Conservation (phyloP, 2,797 vertebrate species). For the Molossus alvarezi region DNA sequence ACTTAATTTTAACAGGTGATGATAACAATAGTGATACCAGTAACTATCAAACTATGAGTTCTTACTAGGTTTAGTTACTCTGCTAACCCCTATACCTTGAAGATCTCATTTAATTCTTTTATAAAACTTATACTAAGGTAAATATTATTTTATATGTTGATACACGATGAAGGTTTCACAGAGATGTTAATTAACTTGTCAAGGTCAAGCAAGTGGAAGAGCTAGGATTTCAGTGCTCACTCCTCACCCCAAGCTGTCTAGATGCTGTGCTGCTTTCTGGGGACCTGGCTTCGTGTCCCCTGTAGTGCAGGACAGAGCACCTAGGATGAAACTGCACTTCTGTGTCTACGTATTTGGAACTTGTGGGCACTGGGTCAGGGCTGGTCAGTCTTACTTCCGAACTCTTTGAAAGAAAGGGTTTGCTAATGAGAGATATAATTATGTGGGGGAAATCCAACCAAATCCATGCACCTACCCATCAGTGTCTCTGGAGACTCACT, state of each 20-base stretch:
- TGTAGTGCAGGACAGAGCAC: neutral
- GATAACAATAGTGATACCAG: neutral
- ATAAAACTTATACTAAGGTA: neutral
- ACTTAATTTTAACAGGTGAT: constrained; percentile 21
- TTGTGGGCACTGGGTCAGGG: neutral
- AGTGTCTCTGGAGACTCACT: neutral
- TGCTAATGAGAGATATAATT: neutral
- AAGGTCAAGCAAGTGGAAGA: neutral
- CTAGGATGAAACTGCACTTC: neutral
- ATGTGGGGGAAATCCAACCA: neutral
- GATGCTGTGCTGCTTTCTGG: neutral
- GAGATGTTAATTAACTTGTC: neutral
- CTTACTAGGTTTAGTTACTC: neutral
- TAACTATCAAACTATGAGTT: neutral
- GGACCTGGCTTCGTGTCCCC: neutral
- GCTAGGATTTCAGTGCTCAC: rapidly evolving
- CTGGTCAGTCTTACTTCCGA: constrained; percentile 6
- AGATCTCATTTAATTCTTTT: neutral
- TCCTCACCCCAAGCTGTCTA: rapidly evolving
- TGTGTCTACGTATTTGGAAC: neutral
- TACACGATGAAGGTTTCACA: neutral
- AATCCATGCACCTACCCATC: neutral
- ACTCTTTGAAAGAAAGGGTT: constrained; percentile 42
- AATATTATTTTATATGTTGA: neutral
- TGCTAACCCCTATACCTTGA: neutral